These are phyloP conservation scores for Dendrophyllia cribrosa DNA, from an alignment of 64 coral and sea anemone genomes.

Conservation along the genomic window DNA sequence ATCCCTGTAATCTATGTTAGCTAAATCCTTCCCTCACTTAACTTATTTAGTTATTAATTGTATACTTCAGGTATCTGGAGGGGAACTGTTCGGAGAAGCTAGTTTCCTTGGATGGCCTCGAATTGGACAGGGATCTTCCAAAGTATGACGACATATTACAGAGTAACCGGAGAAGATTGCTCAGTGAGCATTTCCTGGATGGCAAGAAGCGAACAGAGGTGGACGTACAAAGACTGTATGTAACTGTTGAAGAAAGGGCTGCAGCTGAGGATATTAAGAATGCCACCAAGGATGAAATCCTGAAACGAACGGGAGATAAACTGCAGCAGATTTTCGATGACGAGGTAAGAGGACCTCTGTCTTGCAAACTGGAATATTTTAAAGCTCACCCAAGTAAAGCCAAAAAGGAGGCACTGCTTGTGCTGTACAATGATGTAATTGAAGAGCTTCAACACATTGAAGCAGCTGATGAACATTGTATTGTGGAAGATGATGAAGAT, in stretches of 20 bases:
- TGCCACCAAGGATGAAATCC: slow-evolving; percentile 9
- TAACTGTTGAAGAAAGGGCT: slow-evolving; percentile 27
- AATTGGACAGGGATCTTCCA: slow-evolving; percentile 12
- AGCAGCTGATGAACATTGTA: too few species aligned
- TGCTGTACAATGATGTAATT: neutral
- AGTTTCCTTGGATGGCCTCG: slow-evolving; percentile 22
- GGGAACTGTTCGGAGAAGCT: too few species aligned
- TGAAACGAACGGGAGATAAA: neutral
- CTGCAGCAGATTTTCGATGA: neutral
- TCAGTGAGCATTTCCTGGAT: slow-evolving; percentile 10
- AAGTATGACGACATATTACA: slow-evolving; percentile 34
- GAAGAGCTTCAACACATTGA: neutral
- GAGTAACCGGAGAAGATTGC: slow-evolving; percentile 1
- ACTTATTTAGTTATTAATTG: too few species aligned
- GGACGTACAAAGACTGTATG: slow-evolving; percentile 3
- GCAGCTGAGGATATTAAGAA: slow-evolving; percentile 15
- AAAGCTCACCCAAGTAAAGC: slow-evolving; percentile 22
- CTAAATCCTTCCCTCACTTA: too few species aligned
- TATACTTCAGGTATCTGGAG: too few species aligned
- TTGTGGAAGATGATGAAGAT: too few species aligned
- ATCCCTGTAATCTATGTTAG: too few species aligned
- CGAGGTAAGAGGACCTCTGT: slow-evolving; percentile 16
- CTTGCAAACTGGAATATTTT: slow-evolving; percentile 24
- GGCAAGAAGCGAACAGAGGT: slow-evolving; percentile 32
- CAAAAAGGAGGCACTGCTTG: slow-evolving; percentile 1